A percentile compares a stretch with the other conserved stretches of the same genome.
Conservation (phyloP, 2,888 invertebrate species). For the Creontiades dilutus region DNA sequence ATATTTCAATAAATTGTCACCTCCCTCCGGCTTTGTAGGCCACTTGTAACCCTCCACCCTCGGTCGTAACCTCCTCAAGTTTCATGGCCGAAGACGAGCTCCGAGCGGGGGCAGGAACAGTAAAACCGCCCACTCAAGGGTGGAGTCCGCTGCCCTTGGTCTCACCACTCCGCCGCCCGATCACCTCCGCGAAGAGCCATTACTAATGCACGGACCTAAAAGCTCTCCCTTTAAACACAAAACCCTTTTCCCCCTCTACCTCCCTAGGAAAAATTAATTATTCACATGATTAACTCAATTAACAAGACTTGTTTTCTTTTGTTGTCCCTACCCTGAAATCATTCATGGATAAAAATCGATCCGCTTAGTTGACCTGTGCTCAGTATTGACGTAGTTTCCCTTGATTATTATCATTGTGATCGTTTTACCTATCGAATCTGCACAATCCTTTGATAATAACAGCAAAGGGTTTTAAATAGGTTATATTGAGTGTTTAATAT, state of each 20-base stretch:
- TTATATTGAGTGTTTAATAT: no score
- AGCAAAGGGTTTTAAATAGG: no score
- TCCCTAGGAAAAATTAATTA: background rate
- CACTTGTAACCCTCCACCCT: background rate
- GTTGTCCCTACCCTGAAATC: background rate
- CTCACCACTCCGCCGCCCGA: background rate
- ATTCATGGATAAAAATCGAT: conserved; percentile 37
- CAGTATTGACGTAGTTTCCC: background rate
- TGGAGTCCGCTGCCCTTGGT: background rate
- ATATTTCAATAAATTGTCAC: conserved; percentile 12
- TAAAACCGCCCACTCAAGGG: conserved; percentile 7
- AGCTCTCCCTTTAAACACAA: conserved; percentile 32
- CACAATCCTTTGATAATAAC: no score
- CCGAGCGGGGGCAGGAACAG: background rate
- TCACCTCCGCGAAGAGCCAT: conserved; percentile 29
- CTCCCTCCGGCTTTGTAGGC: background rate
- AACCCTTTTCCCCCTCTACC: background rate
- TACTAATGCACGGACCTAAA: conserved; percentile 24
- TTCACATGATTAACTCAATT: conserved; percentile 17
- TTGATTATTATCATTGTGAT: background rate
- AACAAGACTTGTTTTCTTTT: conserved; percentile 32
- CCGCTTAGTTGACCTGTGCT: conserved; percentile 1
- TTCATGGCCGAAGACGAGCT: conserved; percentile 8
- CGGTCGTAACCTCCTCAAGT: background rate
- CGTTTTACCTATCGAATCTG: no score